Base-by-base conservation (phyloP, 1,140 invertebrate species). In the Macrobrachium rosenbergii region DNA sequence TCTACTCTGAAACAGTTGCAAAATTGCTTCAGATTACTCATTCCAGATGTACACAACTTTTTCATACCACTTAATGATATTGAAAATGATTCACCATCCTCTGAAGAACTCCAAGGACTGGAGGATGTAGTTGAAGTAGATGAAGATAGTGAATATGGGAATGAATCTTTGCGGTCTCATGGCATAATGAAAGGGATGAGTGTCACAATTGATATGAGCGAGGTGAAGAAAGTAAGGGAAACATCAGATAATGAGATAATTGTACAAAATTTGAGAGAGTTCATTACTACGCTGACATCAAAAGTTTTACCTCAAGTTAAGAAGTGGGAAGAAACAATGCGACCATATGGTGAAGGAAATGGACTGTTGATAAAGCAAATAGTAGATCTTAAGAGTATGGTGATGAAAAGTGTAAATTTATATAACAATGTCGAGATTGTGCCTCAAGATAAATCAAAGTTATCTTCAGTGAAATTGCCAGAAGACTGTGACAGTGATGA, bases 1-100 rank as follows among this genome's bases (percentile, higher is more conserved):
- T 80, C 82, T 78, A 76, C 63, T 60, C 64, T 88, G 67, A 58
- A 73, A 16, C 77, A 88, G 62, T 89, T 89, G 67, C 83, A 76
- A 19, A 89, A 89, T 45, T 87, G 84, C 37, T 89, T 89, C 58
- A 86, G 82, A 52, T 58, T 89, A 7, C 37, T 89, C 7, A 89
- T 89, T n/a, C 89, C 89, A 81, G 89, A 89, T 82, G 75, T 89
- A 52, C 79, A 88, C 62, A 82, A 89, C 37, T 89, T 89, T 82
- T 89, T 89, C 62, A 88, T 89, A 59, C 82, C 82, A 52, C 23
- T 89, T 37, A 43, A 81, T 80, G 82, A 81, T 69, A 37, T 37
- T 62, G 62, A 58, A 17, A 43, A 19, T n/a, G 76, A 79, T 19
- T 14, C 14, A 14, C 21, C 43, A 19, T n/a, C 37, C 37, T 37